Conservation (phyloP, 2,888 invertebrate genomes). For the Rotaria socialis region DNA sequence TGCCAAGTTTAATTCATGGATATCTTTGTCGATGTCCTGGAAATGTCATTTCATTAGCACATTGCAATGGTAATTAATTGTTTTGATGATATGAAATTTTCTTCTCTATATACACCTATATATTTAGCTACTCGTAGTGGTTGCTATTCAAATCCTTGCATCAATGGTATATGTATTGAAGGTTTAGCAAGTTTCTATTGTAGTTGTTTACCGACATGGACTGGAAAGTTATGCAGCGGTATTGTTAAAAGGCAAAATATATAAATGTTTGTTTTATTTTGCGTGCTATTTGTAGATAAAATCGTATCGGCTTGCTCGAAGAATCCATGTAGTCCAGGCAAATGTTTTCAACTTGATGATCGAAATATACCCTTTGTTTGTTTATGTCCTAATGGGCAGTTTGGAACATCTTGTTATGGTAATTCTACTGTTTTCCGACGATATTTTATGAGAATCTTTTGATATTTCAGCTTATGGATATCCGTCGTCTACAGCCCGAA, state of each 20-base stretch:
- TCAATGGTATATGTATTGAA: constrained; percentile 6
- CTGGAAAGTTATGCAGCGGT: constrained; percentile 20
- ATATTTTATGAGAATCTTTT: too few relatives aligned
- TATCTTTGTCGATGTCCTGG: constrained; percentile 32
- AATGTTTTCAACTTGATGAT: constrained; percentile 14
- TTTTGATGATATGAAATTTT: too few relatives aligned
- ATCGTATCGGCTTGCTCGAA: not conserved
- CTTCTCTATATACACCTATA: not conserved
- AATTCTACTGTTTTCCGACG: not conserved
- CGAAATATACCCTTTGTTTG: constrained; percentile 3
- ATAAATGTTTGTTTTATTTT: not conserved
- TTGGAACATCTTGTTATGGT: not conserved
- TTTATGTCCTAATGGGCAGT: constrained; percentile 23
- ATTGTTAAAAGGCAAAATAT: not conserved
- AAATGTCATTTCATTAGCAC: not conserved
- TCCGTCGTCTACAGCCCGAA: not conserved
- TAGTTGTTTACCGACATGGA: constrained; percentile 25
- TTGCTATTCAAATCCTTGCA: constrained; percentile 12
- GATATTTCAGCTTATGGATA: not conserved
- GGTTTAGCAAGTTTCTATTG: not conserved
- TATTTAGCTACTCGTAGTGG: constrained; percentile 23
- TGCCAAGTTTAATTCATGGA: constrained; percentile 16
- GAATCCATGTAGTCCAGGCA: not conserved
- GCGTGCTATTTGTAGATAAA: not conserved
- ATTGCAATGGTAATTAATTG: not conserved